Evolutionary conservation across 1,140 invertebrate genomes (phyloP).

Genomic region (Spodoptera litura): DNA sequence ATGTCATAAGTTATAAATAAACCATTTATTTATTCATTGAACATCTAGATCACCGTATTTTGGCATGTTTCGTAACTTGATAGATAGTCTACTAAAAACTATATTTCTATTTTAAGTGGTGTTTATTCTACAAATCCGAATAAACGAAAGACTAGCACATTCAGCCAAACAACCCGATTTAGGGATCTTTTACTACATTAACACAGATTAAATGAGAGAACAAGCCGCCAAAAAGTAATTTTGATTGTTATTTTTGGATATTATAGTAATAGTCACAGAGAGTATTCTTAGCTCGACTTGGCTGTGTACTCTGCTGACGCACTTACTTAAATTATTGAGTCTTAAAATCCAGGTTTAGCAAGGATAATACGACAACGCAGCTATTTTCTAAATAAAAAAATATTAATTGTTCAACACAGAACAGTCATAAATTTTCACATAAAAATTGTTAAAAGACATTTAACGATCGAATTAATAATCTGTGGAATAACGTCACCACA

Average conservation of each 20-base stretch:
- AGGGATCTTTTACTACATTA: too few relatives aligned
- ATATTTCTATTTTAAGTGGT: too few relatives aligned
- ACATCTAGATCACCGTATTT: too few relatives aligned
- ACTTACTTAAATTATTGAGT: background rate
- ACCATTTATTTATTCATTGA: too few relatives aligned
- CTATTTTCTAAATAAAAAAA: background rate
- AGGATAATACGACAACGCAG: background rate
- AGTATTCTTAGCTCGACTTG: constrained; percentile 12
- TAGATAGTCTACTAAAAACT: too few relatives aligned
- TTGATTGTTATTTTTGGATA: constrained; percentile 24
- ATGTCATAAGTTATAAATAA: too few relatives aligned
- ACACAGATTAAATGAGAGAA: background rate
- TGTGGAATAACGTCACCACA: background rate
- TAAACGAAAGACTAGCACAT: too few relatives aligned
- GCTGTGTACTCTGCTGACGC: background rate
- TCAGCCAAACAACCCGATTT: too few relatives aligned
- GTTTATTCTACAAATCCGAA: too few relatives aligned
- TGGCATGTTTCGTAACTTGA: too few relatives aligned
- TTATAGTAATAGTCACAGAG: background rate
- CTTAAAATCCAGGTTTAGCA: constrained; percentile 7
- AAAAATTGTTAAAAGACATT: constrained; percentile 8
- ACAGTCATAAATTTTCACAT: background rate
- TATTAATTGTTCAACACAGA: constrained; percentile 3
- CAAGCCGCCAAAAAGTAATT: constrained; percentile 2
- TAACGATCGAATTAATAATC: constrained; percentile 33